Percentiles rank a stretch among this genome's conserved stretches.
Conservation (phyloP, 2,797 vertebrate genomes). For the Hydrocynus forskahlii region DNA sequence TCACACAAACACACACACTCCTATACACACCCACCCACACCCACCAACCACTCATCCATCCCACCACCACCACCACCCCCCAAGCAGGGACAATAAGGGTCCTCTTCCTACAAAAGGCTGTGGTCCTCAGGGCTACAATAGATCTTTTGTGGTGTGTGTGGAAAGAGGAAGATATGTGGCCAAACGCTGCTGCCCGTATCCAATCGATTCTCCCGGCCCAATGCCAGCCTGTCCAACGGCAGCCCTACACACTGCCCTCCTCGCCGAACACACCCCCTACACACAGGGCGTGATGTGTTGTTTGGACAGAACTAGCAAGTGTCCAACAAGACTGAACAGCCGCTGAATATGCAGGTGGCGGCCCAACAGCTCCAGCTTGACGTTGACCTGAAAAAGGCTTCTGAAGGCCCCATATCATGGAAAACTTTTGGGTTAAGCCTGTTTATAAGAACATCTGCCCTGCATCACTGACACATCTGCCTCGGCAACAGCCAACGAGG, state of each 20-base stretch:
- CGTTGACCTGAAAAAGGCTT: not conserved
- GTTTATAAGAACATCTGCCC: too few relatives aligned
- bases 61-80: not conserved
- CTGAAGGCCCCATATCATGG: too few relatives aligned
- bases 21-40: too few relatives aligned
- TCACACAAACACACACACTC: too few relatives aligned
- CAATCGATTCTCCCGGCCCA: conserved; percentile 70
- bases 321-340: not conserved
- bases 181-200: conserved; percentile 74
- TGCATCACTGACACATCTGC: not conserved
- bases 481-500: not conserved
- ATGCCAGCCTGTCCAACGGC: conserved; percentile 29
- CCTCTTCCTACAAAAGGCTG: conserved; percentile 73
- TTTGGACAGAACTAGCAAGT: not conserved
- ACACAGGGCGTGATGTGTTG: not conserved
- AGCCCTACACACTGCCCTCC: conserved; percentile 8
- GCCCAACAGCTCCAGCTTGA: not conserved
- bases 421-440: too few relatives aligned
- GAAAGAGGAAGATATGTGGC: conserved; percentile 72
- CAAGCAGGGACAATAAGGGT: conserved; percentile 60
- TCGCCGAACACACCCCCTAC: conserved; percentile 35
- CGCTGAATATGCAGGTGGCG: not conserved
- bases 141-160: conserved; percentile 73
- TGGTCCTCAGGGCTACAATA: conserved; percentile 73
- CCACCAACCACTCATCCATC: too few relatives aligned